phyloP scores from a whole-genome alignment of 1,140 invertebrate species.

The Hycleus phaleratus region DNA sequence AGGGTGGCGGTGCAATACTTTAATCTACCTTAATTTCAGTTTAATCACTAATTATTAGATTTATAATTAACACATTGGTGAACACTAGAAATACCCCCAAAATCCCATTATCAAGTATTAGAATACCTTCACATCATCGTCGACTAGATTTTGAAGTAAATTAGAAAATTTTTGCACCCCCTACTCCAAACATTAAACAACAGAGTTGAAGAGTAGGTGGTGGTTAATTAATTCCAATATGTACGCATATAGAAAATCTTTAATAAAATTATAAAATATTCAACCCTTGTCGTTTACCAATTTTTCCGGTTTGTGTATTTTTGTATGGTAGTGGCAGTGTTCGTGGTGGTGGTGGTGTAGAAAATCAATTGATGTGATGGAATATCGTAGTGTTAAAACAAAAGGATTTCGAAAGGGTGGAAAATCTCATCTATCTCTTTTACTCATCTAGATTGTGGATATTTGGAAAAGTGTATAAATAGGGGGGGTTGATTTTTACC shows the following conservation, averaged over 20 bases:
- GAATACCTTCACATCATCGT: neutral
- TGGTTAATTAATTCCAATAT: neutral
- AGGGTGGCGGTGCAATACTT: constrained; percentile 8
- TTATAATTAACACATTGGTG: constrained; percentile 26
- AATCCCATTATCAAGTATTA: constrained; percentile 12
- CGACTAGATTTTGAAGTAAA: too few species aligned
- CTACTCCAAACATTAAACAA: neutral
- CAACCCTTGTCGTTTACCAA: neutral
- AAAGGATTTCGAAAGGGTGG: constrained; percentile 8
- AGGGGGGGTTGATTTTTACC: too few species aligned
- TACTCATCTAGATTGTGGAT: too few species aligned
- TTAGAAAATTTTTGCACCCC: neutral
- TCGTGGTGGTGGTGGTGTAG: too few species aligned
- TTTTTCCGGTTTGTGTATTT: too few species aligned
- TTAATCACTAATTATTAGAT: constrained; percentile 28
- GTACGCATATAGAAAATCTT: neutral
- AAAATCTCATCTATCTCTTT: too few species aligned
- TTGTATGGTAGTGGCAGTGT: too few species aligned
- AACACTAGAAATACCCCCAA: neutral
- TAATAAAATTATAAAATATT: constrained; percentile 21
- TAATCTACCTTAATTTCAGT: constrained; percentile 24
- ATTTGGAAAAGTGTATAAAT: too few species aligned
- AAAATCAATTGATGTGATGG: neutral
- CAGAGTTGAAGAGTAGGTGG: neutral
- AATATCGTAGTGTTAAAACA: constrained; percentile 10